Evolutionary conservation across 2,797 vertebrate species (phyloP).

Genomic region (Micrastur ruficollis): DNA sequence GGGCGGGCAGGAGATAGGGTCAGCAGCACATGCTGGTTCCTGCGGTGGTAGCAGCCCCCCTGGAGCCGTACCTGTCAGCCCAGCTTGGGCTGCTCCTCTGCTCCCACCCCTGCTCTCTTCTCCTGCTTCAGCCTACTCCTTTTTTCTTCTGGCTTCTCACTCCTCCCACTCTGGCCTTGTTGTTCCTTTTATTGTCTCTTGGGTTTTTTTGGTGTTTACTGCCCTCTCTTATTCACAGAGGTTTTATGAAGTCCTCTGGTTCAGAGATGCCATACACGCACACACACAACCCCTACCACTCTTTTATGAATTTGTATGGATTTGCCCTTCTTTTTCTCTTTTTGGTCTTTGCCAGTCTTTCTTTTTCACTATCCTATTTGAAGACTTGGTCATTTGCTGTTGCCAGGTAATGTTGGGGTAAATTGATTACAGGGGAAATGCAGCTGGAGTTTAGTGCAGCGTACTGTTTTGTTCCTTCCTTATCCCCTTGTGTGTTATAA

Average conservation of each 20-base stretch:
- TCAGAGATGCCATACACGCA: fast-evolving
- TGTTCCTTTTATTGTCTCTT: neutral
- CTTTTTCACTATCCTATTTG: neutral
- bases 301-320: neutral
- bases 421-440: neutral
- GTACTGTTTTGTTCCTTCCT: neutral
- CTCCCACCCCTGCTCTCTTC: neutral
- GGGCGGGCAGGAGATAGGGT: neutral
- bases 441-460: neutral
- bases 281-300: too few relatives aligned
- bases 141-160: neutral
- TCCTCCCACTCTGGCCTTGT: neutral
- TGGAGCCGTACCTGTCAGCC: neutral
- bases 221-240: neutral
- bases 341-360: neutral
- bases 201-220: neutral
- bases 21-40: neutral
- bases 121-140: neutral
- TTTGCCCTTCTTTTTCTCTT: neutral
- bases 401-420: neutral
- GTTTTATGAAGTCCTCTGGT: neutral
- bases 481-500: neutral
- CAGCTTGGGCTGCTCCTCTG: neutral
- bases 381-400: neutral
- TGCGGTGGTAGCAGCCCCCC: neutral